Conservation (phyloP, 2,888 invertebrate genomes). For the Drosophila glabriapex region DNA sequence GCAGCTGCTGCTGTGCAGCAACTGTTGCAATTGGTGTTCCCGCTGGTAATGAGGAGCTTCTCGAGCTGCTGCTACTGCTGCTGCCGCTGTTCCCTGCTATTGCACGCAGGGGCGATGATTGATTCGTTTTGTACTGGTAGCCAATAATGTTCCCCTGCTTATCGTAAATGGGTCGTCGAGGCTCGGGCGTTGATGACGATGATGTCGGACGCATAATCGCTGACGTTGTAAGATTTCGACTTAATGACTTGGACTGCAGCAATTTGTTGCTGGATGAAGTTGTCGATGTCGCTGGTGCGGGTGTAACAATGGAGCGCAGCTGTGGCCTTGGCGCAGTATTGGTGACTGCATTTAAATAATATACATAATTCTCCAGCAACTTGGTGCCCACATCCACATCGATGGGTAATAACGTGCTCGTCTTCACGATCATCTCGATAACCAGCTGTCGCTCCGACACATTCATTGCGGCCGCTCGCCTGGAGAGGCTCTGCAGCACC, state of each 20-base stretch:
- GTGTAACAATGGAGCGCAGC: background rate
- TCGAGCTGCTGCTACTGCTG: background rate
- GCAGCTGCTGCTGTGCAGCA: slow-evolving; percentile 5
- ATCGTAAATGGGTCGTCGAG: slow-evolving; percentile 50
- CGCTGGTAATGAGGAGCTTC: background rate
- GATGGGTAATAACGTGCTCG: slow-evolving; percentile 52
- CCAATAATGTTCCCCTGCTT: slow-evolving; percentile 54
- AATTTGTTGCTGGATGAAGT: background rate
- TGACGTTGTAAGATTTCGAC: background rate
- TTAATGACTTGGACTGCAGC: background rate
- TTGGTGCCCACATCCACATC: slow-evolving; percentile 73
- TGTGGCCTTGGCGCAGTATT: background rate
- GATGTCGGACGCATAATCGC: background rate
- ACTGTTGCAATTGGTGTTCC: slow-evolving; percentile 5
- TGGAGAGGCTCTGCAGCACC: slow-evolving; percentile 63
- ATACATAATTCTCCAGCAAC: slow-evolving; percentile 72
- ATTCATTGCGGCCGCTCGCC: slow-evolving; percentile 56
- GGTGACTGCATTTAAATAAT: slow-evolving; percentile 41
- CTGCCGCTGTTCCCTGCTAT: background rate
- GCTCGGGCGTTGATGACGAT: background rate
- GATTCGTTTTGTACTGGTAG: slow-evolving; percentile 33
- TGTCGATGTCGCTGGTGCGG: background rate
- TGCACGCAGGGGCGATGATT: background rate
- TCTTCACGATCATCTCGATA: slow-evolving; percentile 67
- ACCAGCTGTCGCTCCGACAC: slow-evolving; percentile 67